phyloP scores from a whole-genome alignment of 2,888 invertebrate genomes.

The Erebia epiphron region DNA sequence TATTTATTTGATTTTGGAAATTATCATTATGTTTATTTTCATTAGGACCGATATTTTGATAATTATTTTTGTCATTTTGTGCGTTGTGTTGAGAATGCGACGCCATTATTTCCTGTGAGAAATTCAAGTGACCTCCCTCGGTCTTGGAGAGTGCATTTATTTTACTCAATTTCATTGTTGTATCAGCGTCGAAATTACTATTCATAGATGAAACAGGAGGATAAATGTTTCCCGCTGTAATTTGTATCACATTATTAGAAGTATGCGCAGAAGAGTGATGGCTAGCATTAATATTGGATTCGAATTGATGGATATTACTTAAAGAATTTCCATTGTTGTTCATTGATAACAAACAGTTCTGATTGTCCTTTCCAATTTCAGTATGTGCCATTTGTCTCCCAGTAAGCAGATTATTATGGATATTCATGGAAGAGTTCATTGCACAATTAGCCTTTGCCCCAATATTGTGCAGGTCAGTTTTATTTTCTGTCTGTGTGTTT shows the following conservation, averaged over 20 bases:
- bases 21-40: conserved; percentile 69
- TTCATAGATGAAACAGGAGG: conserved; percentile 68
- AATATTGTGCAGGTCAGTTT: conserved; percentile 68
- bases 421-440: conserved; percentile 59
- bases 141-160: conserved; percentile 76
- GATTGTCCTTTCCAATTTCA: conserved; percentile 68
- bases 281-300: conserved; percentile 64
- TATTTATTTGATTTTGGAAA: conserved; percentile 65
- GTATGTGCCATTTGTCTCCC: conserved; percentile 59
- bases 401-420: conserved; percentile 57
- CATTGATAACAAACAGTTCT: conserved; percentile 67
- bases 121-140: conserved; percentile 76
- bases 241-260: conserved; percentile 76
- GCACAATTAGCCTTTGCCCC: conserved; percentile 58
- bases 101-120: conserved; percentile 77
- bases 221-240: conserved; percentile 76
- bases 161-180: conserved; percentile 74
- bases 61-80: conserved; percentile 68
- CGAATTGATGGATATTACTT: conserved; percentile 69
- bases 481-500: conserved; percentile 60
- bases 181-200: conserved; percentile 74
- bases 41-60: conserved; percentile 70
- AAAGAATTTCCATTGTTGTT: conserved; percentile 57
- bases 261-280: conserved; percentile 69
- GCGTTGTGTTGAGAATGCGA: conserved; percentile 74